A percentile compares a stretch with the other conserved stretches of the same genome.
phyloP scores from a whole-genome alignment of 2,797 vertebrate species.

The Agapornis canus region DNA sequence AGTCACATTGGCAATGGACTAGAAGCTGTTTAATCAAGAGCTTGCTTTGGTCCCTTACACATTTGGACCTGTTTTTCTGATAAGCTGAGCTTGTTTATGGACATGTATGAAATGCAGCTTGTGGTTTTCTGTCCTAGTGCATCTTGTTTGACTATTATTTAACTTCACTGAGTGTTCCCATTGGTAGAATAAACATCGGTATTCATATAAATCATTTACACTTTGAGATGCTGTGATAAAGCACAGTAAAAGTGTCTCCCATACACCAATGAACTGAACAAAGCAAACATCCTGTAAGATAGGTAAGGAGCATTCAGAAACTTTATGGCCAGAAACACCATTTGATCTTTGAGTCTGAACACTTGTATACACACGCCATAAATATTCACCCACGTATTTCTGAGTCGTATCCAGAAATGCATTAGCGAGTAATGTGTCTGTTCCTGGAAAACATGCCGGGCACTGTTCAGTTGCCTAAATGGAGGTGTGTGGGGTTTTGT shows the following conservation, averaged over 20 bases:
- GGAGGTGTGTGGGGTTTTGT: background rate
- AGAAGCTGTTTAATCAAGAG: background rate
- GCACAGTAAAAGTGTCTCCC: background rate
- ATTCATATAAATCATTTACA: background rate
- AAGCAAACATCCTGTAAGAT: background rate
- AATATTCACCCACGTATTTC: background rate
- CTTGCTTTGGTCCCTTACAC: background rate
- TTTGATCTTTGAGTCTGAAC: background rate
- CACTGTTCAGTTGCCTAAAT: background rate
- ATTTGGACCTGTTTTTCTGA: background rate
- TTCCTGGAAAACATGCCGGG: conserved; percentile 1
- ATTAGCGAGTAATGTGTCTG: background rate
- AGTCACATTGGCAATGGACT: background rate
- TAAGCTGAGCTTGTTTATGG: background rate
- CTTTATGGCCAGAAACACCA: background rate
- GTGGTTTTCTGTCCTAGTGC: background rate
- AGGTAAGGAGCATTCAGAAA: background rate
- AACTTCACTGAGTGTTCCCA: background rate
- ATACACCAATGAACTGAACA: background rate
- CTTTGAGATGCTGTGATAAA: background rate
- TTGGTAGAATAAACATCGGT: background rate
- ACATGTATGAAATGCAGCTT: background rate
- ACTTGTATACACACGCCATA: background rate
- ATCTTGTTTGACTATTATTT: background rate
- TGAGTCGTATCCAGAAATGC: background rate